Base-by-base conservation (phyloP, 2,113 vertebrate species). In the Ciconia maguari region DNA sequence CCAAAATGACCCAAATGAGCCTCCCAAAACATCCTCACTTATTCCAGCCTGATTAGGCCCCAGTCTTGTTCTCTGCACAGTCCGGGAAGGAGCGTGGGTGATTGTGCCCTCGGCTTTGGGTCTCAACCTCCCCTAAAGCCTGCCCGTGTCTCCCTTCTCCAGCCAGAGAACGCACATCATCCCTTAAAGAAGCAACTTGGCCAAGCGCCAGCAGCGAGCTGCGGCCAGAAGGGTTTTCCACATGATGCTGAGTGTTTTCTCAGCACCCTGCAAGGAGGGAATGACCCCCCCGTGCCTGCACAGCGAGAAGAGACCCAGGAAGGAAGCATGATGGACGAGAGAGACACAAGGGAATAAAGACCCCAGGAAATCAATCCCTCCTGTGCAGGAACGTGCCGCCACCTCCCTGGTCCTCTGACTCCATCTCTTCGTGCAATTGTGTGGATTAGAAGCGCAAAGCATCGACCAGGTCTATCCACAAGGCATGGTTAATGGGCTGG, bases 131-230 rank as follows among this genome's bases (percentile, higher is more conserved):
- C 70, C 49, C 36, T 49, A 48, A 74, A 57, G 16, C 62, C 34
- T 0, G 0, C 25, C 32, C 0, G 0, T n/a, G 34, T 27, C 85
- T 49, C 15, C 30, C 44, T 69, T 69, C 44, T 82, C 32, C 82
- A 91, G 69, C 57, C 0, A 0, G 42, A 80, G 66, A 60, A 60
- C 0, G 1, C 21, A 51, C 30, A n/a, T 34, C 57, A 77, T 22
- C 49, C 71, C 46, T 69, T 34, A 57, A 61, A 2, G 49, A 78
- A 86, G 58, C 27, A 13, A 41, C 77, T 0, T 80, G 93, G 91
- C 89, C 68, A 46, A 20, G 79, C 2, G 25, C 72, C 86, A 94
- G 3, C 0, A 0, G 9, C 0, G 5, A 44, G 86, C 86, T 77
- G 80, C 0, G 0, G 22, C 0, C 0, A 66, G 58, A 52, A 90